Base-by-base conservation (phyloP, 2,888 invertebrate genomes). In the Corbicula japonica region DNA sequence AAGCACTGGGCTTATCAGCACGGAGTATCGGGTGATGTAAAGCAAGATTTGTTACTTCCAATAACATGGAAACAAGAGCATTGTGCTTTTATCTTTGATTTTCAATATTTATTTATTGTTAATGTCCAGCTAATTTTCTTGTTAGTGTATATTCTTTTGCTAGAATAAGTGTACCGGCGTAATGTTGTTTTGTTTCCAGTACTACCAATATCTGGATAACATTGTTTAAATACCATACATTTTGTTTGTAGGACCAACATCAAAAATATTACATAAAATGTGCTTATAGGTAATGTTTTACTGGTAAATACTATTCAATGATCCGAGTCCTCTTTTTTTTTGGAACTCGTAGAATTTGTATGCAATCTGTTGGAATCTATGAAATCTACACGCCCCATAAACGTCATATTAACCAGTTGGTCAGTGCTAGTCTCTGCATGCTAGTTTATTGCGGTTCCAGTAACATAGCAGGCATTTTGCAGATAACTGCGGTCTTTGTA, bases 1-100 rank as follows among this genome's bases (percentile, higher is more conserved):
- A 38, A 54, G 21, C 35, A 18, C 23, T 15, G 38, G 66, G 66
- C 66, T 66, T 66, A 66, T 66, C 66, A 54, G 66, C 28, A 46
- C 8, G 50, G 46, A 32, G 34, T n/a, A 44, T 34, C 10, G 10
- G 32, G 28, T 30, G 21, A 21, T 34, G 32, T 21, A 32, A 56
- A 34, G 34, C 32, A 21, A 32, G 34, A 18, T 32, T 32, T 56
- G 34, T 56, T 21, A 1, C 18, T 21, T 21, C 21, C 35, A 32
- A 21, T 34, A 12, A 35, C n/a, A 12, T 35, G 34, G 1, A 8
- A 18, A 3, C 15, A 52, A 52, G 44, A 44, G 21, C 44, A 44
- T 44, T 4, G n/a, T 44, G 44, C 2, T n/a, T 21, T n/a, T 44
- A 44, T 6, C 44, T n/a, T 2, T n/a, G 21, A n/a, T n/a, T n/a